phyloP scores from a whole-genome alignment of 2,113 vertebrate species.

The Lepus timidus region DNA sequence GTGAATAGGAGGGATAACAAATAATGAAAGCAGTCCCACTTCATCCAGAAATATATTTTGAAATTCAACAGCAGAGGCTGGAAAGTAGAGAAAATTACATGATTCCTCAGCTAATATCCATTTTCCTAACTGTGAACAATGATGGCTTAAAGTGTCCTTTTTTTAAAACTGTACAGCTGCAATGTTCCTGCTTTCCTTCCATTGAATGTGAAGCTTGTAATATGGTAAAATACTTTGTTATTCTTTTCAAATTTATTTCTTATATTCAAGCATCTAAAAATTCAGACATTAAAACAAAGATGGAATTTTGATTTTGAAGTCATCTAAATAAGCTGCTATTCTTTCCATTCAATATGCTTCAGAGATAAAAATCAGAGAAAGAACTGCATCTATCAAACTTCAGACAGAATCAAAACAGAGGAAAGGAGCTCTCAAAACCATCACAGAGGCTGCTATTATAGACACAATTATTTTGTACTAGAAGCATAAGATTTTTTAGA shows the following conservation, averaged over 20 bases:
- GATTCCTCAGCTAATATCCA: slow-evolving; percentile 55
- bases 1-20: not conserved
- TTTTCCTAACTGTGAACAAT: slow-evolving; percentile 54
- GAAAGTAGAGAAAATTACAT: slow-evolving; percentile 45
- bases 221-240: slow-evolving; percentile 39
- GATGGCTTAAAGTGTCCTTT: slow-evolving; percentile 21
- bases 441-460: not conserved
- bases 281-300: slow-evolving; percentile 54
- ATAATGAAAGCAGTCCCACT: not conserved
- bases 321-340: not conserved
- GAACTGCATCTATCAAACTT: not conserved
- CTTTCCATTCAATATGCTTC: not conserved
- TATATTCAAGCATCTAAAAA: slow-evolving; percentile 45
- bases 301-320: not conserved
- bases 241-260: slow-evolving; percentile 37
- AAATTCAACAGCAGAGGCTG: slow-evolving; percentile 21
- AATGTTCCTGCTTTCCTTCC: slow-evolving; percentile 43
- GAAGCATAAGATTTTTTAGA: not conserved
- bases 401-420: not conserved
- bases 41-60: not conserved
- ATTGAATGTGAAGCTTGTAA: slow-evolving; percentile 9
- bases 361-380: not conserved
- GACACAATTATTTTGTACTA: not conserved
- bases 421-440: not conserved
- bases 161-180: slow-evolving; percentile 48